phyloP scores from a whole-genome alignment of 2,113 vertebrate genomes.

The Loxodonta africana region DNA sequence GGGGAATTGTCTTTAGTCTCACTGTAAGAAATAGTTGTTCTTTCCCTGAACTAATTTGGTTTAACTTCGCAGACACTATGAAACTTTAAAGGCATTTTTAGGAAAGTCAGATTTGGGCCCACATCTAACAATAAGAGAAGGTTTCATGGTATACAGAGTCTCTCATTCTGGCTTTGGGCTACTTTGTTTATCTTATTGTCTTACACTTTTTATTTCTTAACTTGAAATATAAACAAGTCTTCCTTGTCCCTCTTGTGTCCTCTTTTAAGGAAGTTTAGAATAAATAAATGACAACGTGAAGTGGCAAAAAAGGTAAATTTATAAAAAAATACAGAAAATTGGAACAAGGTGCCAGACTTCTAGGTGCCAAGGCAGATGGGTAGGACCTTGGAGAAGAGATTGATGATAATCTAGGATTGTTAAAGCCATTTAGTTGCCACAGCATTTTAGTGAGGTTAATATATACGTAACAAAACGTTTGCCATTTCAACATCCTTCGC shows the following conservation, averaged over 20 bases:
- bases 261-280: conserved; percentile 21
- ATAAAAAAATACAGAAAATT: conserved; percentile 44
- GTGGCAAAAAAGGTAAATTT: background rate
- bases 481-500: background rate
- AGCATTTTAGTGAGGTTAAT: background rate
- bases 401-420: background rate
- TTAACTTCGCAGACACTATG: background rate
- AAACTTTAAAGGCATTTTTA: background rate
- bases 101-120: conserved; percentile 11
- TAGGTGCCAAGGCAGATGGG: background rate
- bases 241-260: background rate
- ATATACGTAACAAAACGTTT: background rate
- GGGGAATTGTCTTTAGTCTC: background rate
- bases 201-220: background rate
- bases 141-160: background rate
- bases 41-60: conserved; percentile 21
- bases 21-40: background rate
- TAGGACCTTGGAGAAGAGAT: background rate
- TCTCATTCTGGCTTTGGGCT: background rate
- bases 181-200: background rate
- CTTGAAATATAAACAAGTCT: background rate
- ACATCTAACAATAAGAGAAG: background rate
- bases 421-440: background rate
- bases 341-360: too few species aligned
- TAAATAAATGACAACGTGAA: background rate